A percentile compares a stretch with the other conserved stretches of the same genome.
Evolutionary conservation across 1,140 invertebrate genomes (phyloP).

Genomic region (Parasteatoda tepidariorum): DNA sequence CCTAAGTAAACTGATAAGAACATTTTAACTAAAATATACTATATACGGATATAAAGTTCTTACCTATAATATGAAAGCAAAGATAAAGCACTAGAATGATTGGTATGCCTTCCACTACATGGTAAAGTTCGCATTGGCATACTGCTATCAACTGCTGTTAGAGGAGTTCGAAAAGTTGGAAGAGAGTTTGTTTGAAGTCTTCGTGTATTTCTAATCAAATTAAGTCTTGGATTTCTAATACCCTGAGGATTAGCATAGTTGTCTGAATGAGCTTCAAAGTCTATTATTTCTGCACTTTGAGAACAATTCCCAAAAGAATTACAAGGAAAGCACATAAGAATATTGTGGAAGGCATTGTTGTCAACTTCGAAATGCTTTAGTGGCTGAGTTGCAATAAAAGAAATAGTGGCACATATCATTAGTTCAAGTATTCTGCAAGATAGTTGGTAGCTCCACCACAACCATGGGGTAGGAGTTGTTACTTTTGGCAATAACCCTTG

Average conservation of each 20-base stretch:
- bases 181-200: slow-evolving; percentile 57
- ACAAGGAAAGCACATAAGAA: slow-evolving; percentile 44
- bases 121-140: slow-evolving; percentile 35
- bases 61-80: slow-evolving; percentile 56
- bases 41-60: neutral
- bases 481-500: slow-evolving; percentile 68
- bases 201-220: slow-evolving; percentile 14
- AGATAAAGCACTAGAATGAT: slow-evolving; percentile 45
- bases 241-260: slow-evolving; percentile 60
- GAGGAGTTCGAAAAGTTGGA: slow-evolving; percentile 55
- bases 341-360: slow-evolving; percentile 8
- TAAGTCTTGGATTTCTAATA: slow-evolving; percentile 29
- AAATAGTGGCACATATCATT: slow-evolving; percentile 82
- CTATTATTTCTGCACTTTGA: slow-evolving; percentile 48
- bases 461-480: slow-evolving; percentile 74
- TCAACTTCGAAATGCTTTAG: slow-evolving; percentile 61
- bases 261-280: slow-evolving; percentile 61
- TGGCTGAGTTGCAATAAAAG: slow-evolving; percentile 80
- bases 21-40: too few relatives aligned
- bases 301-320: slow-evolving; percentile 47
- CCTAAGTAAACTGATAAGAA: too few relatives aligned
- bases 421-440: slow-evolving; percentile 85
- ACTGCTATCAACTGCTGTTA: slow-evolving; percentile 17
- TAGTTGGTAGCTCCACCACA: slow-evolving; percentile 90
- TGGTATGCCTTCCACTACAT: slow-evolving; percentile 42